These are phyloP conservation scores for Tenthredo notha DNA, from an alignment of 2,888 invertebrate genomes.

Conservation along the genomic window DNA sequence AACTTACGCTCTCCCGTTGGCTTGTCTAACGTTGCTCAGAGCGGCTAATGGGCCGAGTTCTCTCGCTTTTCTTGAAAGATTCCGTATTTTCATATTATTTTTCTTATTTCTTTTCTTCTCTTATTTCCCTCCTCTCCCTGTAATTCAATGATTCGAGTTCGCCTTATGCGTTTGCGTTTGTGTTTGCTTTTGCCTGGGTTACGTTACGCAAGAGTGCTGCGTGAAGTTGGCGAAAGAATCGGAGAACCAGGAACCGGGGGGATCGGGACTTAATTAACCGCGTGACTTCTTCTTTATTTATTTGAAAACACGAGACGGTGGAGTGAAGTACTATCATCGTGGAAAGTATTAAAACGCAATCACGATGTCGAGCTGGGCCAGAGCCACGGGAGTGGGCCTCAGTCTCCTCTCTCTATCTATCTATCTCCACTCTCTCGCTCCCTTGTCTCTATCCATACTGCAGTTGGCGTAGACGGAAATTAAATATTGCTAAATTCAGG, in stretches of 20 bases:
- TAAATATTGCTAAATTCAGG: conserved; percentile 75
- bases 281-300: conserved; percentile 45
- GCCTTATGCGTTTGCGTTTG: neutral
- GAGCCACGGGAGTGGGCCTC: conserved; percentile 34
- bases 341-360: conserved; percentile 71
- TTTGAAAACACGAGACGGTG: conserved; percentile 39
- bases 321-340: conserved; percentile 63
- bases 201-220: conserved; percentile 34
- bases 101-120: neutral
- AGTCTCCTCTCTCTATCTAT: neutral
- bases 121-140: neutral
- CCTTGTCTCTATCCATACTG: conserved; percentile 30
- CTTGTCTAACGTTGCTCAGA: conserved; percentile 22
- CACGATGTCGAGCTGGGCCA: conserved; percentile 55
- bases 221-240: conserved; percentile 25
- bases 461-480: conserved; percentile 66
- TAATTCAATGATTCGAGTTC: conserved; percentile 31
- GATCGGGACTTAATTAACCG: conserved; percentile 45
- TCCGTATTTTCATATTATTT: neutral
- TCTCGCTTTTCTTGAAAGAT: neutral
- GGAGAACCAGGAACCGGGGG: conserved; percentile 37
- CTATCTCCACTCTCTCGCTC: neutral
- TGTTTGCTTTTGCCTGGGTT: neutral
- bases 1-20: conserved; percentile 36
- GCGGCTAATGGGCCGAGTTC: conserved; percentile 32